Conservation (phyloP, 2,113 vertebrate species). For the Ciconia stormi region DNA sequence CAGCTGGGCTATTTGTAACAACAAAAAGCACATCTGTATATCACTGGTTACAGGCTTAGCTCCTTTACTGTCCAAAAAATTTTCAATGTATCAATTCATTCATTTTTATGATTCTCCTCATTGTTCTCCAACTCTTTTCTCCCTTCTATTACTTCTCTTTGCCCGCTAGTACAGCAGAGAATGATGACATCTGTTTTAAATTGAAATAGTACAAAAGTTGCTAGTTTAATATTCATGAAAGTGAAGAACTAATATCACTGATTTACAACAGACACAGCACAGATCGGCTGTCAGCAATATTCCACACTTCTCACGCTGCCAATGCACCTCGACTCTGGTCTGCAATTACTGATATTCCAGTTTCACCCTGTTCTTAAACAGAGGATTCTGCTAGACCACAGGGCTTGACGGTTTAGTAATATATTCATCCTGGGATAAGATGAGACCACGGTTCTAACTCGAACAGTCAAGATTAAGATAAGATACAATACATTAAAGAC, state of each 20-base stretch:
- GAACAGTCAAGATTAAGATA: background rate
- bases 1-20: background rate
- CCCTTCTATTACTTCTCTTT: background rate
- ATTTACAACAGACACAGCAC: background rate
- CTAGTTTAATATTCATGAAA: conserved; percentile 13
- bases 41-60: background rate
- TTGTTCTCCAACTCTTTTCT: background rate
- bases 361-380: background rate
- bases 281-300: background rate
- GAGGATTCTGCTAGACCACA: background rate
- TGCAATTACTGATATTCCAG: background rate
- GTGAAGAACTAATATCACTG: background rate
- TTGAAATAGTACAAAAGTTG: background rate
- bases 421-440: background rate
- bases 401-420: background rate
- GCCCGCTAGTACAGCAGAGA: background rate
- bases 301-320: background rate
- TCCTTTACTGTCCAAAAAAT: background rate
- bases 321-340: background rate
- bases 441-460: background rate
- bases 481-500: background rate
- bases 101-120: background rate
- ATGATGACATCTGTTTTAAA: conserved; percentile 14
- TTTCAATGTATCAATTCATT: background rate
- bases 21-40: background rate